Evolutionary conservation across 2,888 invertebrate species (phyloP).

Genomic region (Lithophane socia): DNA sequence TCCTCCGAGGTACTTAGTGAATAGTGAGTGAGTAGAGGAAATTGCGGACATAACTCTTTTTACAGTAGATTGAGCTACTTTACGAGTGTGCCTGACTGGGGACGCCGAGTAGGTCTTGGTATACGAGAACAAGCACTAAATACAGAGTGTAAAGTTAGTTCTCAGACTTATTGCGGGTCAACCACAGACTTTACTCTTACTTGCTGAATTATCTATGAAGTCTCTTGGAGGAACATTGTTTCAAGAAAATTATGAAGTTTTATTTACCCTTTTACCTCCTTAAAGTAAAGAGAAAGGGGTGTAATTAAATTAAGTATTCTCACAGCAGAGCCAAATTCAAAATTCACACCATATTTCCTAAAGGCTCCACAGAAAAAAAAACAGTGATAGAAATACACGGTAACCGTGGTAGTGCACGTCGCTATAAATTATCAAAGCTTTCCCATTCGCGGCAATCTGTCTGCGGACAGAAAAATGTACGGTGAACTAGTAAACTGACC

Average conservation of each 20-base stretch:
- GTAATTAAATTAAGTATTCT: slow-evolving; percentile 9
- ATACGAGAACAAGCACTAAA: slow-evolving; percentile 36
- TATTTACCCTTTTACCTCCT: background rate
- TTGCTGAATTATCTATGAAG: slow-evolving; percentile 41
- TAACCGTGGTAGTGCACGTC: slow-evolving; percentile 56
- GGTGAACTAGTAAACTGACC: slow-evolving; percentile 48
- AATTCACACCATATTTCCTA: slow-evolving; percentile 26
- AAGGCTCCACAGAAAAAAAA: slow-evolving; percentile 17
- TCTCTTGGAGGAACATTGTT: slow-evolving; percentile 12
- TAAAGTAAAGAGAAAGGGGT: background rate
- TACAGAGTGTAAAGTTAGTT: slow-evolving; percentile 54
- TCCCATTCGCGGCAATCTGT: slow-evolving; percentile 59
- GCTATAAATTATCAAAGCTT: slow-evolving; percentile 63
- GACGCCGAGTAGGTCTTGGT: slow-evolving; percentile 27
- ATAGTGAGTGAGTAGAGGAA: slow-evolving; percentile 55
- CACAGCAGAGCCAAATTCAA: background rate
- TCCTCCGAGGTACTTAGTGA: slow-evolving; percentile 52
- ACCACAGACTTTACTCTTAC: slow-evolving; percentile 24
- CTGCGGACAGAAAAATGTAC: slow-evolving; percentile 51
- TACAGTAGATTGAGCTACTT: slow-evolving; percentile 61
- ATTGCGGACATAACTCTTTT: slow-evolving; percentile 63
- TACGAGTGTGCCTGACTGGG: slow-evolving; percentile 44
- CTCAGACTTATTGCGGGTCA: slow-evolving; percentile 46
- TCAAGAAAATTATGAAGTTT: slow-evolving; percentile 13
- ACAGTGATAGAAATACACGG: slow-evolving; percentile 41